Evolutionary conservation across 2,113 vertebrate genomes (phyloP).

Genomic region (Barbus barbus): DNA sequence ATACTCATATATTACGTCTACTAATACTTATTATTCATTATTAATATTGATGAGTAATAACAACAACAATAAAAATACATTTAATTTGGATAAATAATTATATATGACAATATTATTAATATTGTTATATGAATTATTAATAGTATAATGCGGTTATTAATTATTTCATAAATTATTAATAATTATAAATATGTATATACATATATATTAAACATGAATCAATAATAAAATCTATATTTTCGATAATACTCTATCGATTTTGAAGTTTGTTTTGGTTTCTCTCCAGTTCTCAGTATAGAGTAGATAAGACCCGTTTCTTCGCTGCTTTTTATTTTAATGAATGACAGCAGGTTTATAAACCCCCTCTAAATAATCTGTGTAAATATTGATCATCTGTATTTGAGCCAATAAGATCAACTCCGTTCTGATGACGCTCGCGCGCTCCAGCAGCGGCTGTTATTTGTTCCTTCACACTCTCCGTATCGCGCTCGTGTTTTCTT

Average conservation of each 20-base stretch:
- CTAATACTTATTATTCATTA: background rate
- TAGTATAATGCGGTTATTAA: no score
- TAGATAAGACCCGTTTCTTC: no score
- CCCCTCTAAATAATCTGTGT: no score
- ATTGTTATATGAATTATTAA: background rate
- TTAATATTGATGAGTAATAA: background rate
- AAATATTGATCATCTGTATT: background rate
- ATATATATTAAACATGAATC: no score
- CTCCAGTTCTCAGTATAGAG: no score
- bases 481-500: slow-evolving; percentile 59
- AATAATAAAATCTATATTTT: no score
- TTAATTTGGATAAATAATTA: background rate
- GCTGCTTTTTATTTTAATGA: no score
- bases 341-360: no score
- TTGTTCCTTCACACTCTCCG: slow-evolving; percentile 59
- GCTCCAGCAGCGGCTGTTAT: background rate
- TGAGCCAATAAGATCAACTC: background rate
- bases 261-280: no score
- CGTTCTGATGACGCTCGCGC: background rate
- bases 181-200: no score
- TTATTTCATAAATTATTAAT: no score
- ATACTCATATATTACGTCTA: background rate
- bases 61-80: background rate
- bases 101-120: background rate
- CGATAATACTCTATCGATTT: no score